Evolutionary conservation across 2,888 invertebrate genomes (phyloP).

Genomic region (Cheilosia impressa): DNA sequence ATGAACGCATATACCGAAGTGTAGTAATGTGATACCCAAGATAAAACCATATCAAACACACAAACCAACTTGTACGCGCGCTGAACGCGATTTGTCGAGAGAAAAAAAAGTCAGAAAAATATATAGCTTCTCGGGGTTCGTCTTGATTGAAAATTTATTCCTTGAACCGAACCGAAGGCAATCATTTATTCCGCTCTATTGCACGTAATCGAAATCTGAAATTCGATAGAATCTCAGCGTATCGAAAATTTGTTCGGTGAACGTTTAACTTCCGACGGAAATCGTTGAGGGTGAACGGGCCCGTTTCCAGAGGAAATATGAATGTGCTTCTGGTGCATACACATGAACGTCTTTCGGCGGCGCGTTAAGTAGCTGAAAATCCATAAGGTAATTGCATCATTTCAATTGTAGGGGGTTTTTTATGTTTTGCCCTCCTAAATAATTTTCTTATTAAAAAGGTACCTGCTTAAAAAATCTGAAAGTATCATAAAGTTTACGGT

Average conservation of each 20-base stretch:
- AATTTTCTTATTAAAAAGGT: too few species aligned
- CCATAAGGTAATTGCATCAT: too few species aligned
- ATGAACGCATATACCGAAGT: slow-evolving; percentile 42
- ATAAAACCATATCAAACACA: slow-evolving; percentile 59
- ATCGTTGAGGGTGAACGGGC: slow-evolving; percentile 60
- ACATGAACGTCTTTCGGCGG: slow-evolving; percentile 21
- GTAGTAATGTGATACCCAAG: slow-evolving; percentile 55
- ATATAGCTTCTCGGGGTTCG: slow-evolving; percentile 67
- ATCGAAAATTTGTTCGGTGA: slow-evolving; percentile 41
- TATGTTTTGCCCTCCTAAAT: too few species aligned
- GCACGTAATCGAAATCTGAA: slow-evolving; percentile 74
- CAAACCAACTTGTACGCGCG: slow-evolving; percentile 17
- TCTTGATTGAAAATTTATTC: slow-evolving; percentile 75
- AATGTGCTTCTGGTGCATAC: neutral
- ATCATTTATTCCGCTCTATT: slow-evolving; percentile 72
- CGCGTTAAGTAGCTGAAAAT: slow-evolving; percentile 41
- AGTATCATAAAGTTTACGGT: too few species aligned
- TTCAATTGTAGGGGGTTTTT: too few species aligned
- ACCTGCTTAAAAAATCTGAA: too few species aligned
- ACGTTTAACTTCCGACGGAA: slow-evolving; percentile 69
- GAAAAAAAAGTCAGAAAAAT: slow-evolving; percentile 37
- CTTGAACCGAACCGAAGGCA: slow-evolving; percentile 74
- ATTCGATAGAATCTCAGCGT: slow-evolving; percentile 71
- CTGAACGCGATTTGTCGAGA: slow-evolving; percentile 52
- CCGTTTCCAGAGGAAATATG: slow-evolving; percentile 29